phyloP scores from a whole-genome alignment of 2,888 invertebrate genomes.

The Zhengitettix transpicula region DNA sequence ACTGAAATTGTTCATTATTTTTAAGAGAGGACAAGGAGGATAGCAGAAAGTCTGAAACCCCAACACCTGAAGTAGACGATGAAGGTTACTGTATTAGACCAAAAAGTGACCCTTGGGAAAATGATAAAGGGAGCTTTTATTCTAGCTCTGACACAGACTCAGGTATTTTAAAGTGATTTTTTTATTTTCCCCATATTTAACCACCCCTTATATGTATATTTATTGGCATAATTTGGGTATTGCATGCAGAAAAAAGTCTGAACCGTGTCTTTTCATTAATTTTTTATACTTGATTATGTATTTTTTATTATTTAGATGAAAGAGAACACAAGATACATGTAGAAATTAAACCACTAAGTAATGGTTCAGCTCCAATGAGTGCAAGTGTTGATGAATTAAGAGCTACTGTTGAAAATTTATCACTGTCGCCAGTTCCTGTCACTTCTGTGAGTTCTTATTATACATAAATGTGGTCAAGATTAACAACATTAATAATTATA shows the following conservation, averaged over 20 bases:
- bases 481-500: not conserved
- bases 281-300: too few relatives aligned
- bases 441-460: slow-evolving; percentile 28
- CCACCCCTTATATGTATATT: too few relatives aligned
- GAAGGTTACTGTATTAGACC: slow-evolving; percentile 86
- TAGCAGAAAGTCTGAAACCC: slow-evolving; percentile 30
- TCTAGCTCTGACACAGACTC: slow-evolving; percentile 79
- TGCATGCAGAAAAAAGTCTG: too few relatives aligned
- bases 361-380: slow-evolving; percentile 76
- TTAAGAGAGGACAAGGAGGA: slow-evolving; percentile 49
- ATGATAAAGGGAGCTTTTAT: slow-evolving; percentile 70
- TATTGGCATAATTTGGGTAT: too few relatives aligned
- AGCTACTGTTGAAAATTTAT: slow-evolving; percentile 81
- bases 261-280: too few relatives aligned
- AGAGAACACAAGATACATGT: slow-evolving; percentile 80
- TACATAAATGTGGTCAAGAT: not conserved
- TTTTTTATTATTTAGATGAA: slow-evolving; percentile 43
- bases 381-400: slow-evolving; percentile 91
- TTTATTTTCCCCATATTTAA: not conserved
- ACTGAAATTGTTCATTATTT: too few relatives aligned
- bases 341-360: slow-evolving; percentile 86
- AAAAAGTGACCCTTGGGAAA: slow-evolving; percentile 51
- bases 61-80: slow-evolving; percentile 73
- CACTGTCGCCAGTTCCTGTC: slow-evolving; percentile 59
- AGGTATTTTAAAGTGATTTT: slow-evolving; percentile 29